phyloP scores from a whole-genome alignment of 2,113 vertebrate genomes.

The Poeciliopsis prolifica region DNA sequence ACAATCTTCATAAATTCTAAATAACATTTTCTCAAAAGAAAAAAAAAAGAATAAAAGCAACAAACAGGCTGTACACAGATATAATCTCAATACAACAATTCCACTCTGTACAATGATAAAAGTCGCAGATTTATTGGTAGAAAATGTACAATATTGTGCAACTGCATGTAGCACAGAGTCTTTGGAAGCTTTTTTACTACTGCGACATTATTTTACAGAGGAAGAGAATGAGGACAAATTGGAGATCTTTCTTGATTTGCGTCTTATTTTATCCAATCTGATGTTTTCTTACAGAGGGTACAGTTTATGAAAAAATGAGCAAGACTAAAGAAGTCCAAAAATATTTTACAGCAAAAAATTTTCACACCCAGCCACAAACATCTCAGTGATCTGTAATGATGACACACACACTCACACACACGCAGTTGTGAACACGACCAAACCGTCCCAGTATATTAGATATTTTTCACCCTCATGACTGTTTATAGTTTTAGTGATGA shows the following conservation, averaged over 20 bases:
- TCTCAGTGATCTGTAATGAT: slow-evolving; percentile 14
- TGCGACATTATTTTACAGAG: slow-evolving; percentile 35
- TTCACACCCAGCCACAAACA: slow-evolving; percentile 22
- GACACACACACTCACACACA: slow-evolving; percentile 10
- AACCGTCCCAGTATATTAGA: slow-evolving; percentile 20
- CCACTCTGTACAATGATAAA: slow-evolving; percentile 68
- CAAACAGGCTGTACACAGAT: slow-evolving; percentile 56
- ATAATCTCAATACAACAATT: slow-evolving; percentile 63
- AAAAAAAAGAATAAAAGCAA: background rate
- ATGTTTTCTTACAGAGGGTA: slow-evolving; percentile 48
- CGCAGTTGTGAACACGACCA: slow-evolving; percentile 14
- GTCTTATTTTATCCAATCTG: slow-evolving; percentile 31
- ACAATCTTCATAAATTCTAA: slow-evolving; percentile 28
- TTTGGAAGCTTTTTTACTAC: slow-evolving; percentile 70
- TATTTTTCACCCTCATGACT: slow-evolving; percentile 23
- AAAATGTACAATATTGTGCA: slow-evolving; percentile 67
- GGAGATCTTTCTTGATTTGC: slow-evolving; percentile 40
- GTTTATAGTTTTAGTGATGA: background rate
- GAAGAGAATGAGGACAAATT: background rate
- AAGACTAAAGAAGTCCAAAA: background rate
- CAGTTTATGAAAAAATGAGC: slow-evolving; percentile 20
- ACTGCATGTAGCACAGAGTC: slow-evolving; percentile 59
- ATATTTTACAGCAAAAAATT: background rate
- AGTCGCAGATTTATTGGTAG: slow-evolving; percentile 64
- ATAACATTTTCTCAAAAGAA: slow-evolving; percentile 8